Evolutionary conservation across 2,888 invertebrate genomes (phyloP).

Genomic region (Drosophila neotestacea): DNA sequence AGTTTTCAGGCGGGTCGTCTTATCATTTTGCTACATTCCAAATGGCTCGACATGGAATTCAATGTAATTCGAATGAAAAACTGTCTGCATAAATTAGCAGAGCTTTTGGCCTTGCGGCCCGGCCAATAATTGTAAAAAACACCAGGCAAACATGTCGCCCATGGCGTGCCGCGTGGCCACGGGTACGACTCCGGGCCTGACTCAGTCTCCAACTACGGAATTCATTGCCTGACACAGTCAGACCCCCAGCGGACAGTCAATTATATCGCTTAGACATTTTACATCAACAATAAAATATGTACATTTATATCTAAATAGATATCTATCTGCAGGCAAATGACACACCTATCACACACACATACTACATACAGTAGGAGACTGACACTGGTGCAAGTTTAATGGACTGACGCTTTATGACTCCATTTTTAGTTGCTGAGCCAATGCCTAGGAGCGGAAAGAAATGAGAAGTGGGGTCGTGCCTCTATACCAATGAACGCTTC

Average conservation of each 20-base stretch:
- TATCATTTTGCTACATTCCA: slow-evolving; percentile 5
- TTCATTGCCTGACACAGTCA: slow-evolving; percentile 13
- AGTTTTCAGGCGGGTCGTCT: not conserved
- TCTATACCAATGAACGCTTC: slow-evolving; percentile 19
- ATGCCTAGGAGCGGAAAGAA: slow-evolving; percentile 1
- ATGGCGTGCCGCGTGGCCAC: slow-evolving; percentile 30
- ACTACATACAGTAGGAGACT: slow-evolving; percentile 4
- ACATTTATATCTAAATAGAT: slow-evolving; percentile 19
- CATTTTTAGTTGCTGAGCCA: slow-evolving; percentile 43
- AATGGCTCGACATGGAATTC: slow-evolving; percentile 6
- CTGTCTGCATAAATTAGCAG: slow-evolving; percentile 53
- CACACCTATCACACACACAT: slow-evolving; percentile 56
- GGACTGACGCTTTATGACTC: slow-evolving; percentile 57
- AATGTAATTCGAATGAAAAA: slow-evolving; percentile 24
- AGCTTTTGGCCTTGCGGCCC: slow-evolving; percentile 38
- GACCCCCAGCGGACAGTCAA: slow-evolving; percentile 56
- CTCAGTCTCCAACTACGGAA: slow-evolving; percentile 9
- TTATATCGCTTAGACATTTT: slow-evolving; percentile 74
- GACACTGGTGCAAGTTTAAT: slow-evolving; percentile 43
- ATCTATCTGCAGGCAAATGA: slow-evolving; percentile 45
- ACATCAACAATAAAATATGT: slow-evolving; percentile 72
- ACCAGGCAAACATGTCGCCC: slow-evolving; percentile 48
- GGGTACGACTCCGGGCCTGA: not conserved
- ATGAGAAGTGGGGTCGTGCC: not conserved
- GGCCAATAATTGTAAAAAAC: slow-evolving; percentile 49